Conservation (phyloP, 2,888 invertebrate species). For the Machimus rusticus region DNA sequence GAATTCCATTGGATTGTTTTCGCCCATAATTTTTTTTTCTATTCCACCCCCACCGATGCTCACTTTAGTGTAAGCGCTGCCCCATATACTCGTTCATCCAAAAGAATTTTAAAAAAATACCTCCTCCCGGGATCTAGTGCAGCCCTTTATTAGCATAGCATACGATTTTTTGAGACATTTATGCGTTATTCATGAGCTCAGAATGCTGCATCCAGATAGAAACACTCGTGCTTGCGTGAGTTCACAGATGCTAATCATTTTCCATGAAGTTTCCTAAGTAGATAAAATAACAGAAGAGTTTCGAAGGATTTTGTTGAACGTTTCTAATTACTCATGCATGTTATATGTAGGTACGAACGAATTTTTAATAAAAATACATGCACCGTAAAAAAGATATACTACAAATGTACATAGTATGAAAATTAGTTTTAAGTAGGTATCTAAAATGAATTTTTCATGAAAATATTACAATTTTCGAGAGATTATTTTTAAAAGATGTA, state of each 20-base stretch:
- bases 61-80: neutral
- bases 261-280: neutral
- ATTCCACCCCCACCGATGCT: neutral
- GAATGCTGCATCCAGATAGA: neutral
- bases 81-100: neutral
- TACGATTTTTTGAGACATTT: neutral
- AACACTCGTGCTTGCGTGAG: neutral
- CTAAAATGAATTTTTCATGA: no score
- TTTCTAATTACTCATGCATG: neutral
- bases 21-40: neutral
- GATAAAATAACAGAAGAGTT: neutral
- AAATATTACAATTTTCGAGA: no score
- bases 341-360: neutral
- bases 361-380: neutral
- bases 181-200: neutral
- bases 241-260: neutral
- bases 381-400: neutral
- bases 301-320: neutral
- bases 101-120: neutral
- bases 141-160: neutral
- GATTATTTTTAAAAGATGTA: no score
- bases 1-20: neutral
- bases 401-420: neutral
- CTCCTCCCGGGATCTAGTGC: no score
- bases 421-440: neutral